Base-by-base conservation (phyloP, 2,888 invertebrate species). In the Pachydiplax longipennis region DNA sequence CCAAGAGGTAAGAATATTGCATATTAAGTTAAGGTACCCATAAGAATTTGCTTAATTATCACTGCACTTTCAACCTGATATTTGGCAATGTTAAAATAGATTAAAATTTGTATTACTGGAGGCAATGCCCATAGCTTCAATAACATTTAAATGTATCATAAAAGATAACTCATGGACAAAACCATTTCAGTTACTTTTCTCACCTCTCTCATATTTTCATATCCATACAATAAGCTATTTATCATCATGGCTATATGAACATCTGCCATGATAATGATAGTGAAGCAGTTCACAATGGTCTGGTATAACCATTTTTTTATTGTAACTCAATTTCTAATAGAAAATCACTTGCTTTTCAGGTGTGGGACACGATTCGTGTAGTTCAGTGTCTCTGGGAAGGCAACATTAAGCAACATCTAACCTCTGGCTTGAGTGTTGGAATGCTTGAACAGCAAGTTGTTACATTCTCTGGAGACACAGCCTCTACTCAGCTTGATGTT, bases 351-450 rank as follows among this genome's bases (percentile, higher is more conserved):
- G 8, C 90, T 81, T 91, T 92, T 0, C 90, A 96, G 94, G 96
- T 97, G 0, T 97, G 97, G 97, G 97, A 97, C 93, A 97, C 97
- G 0, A 96, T 97, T 61, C 95, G 97, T 81, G 95, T 96, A 90
- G 97, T 97, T 0, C 95, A 97, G 91, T 97, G 97, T 93, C 94
- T 97, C 18, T 97, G 97, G 97, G 97, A 97, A 94, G 97, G 97
- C 25, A 97, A 96, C 92, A 94, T 97, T 90, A 97, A 96, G 90
- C 97, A 97, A 92, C 96, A 96, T 22, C 94, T 97, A 90, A 96
- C 96, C 0, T 97, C 97, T 0, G 96, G 96, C 25, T 94, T 97
- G 35, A 96, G 96, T 92, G 97, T 97, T 0, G 97, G 97, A 48
- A 97, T 97, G 96, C 94, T 97, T 92, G 97, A 96, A 92, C 97